Evolutionary conservation across 2,113 vertebrate species (phyloP), one percentile per base, ranked within the genome.

Genomic region (Trochalopteron elliotii): DNA sequence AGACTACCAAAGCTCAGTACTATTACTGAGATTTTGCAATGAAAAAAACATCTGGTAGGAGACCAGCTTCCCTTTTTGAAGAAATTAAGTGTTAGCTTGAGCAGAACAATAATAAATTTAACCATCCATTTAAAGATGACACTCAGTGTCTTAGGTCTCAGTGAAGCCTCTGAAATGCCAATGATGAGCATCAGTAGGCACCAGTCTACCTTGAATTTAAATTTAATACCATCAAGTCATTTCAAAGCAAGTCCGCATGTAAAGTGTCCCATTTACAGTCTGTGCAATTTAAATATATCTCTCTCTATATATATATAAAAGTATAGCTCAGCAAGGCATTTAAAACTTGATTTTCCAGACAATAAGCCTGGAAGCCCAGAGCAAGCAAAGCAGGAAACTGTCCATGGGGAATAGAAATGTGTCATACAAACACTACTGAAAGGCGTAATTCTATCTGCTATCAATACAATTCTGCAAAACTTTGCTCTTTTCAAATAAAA

Each of bases 151-250:
- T 67, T 15, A 67, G 60, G 47, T 78, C 64, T 80, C 52, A 59
- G 39, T 55, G 60, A 52, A 77, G 89, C 50, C 47, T 86, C 91
- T 93, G 84, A 94, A 96, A 91, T 69, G 75, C 45, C 21, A 10
- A 45, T 45, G 95, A 96, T 88, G 39, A 96, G 94, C 85, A 96
- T 96, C 76, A 81, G 39, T 90, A 93, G 64, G 95, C 85, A 95
- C 72, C 93, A 94, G 71, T 64, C 88, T 95, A 94, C 93, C 85
- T 20, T 96, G 85, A 95, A 93, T 95, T 81, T 88, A 83, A 72
- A 91, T 91, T 53, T 85, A 77, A 74, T 57, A 42, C 23, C 47
- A 85, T 71, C 63, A 85, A 93, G 68, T 56, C 4, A 1, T 80
- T 68, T 61, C 59, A 83, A 95, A 89, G 70, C 55, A 83, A 86